Evolutionary conservation across 2,888 invertebrate genomes (phyloP).

Genomic region (Leptinotarsa juncta): DNA sequence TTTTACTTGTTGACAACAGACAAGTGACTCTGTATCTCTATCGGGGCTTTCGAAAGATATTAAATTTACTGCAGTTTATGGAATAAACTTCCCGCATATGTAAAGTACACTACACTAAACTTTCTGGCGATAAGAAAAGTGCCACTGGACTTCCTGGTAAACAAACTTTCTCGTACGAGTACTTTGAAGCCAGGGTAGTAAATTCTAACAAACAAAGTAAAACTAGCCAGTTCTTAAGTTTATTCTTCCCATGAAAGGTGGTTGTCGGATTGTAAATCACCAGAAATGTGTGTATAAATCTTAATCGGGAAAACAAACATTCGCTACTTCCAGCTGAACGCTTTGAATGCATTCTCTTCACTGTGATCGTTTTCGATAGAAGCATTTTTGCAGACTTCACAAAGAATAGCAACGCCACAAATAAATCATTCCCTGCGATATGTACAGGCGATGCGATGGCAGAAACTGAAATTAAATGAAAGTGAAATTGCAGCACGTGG

Average conservation of each 20-base stretch:
- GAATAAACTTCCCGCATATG: constrained; percentile 4
- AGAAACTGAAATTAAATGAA: constrained; percentile 16
- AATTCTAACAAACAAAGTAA: constrained; percentile 33
- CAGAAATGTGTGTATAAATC: constrained; percentile 29
- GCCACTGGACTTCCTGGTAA: constrained; percentile 34
- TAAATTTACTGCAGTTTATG: background rate
- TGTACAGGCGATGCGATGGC: background rate
- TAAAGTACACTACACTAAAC: constrained; percentile 5
- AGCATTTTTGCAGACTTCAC: too few relatives aligned
- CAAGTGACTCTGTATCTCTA: background rate
- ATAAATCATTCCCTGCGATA: background rate
- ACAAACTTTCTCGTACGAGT: constrained; percentile 32
- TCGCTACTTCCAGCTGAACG: background rate
- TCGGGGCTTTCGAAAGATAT: background rate
- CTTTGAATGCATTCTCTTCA: background rate
- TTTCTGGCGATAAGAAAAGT: constrained; percentile 31
- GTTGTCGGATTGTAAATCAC: constrained; percentile 25
- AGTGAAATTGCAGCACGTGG: constrained; percentile 33
- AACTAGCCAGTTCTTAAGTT: constrained; percentile 30
- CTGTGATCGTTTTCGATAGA: background rate
- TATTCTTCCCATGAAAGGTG: constrained; percentile 35
- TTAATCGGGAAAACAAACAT: constrained; percentile 19
- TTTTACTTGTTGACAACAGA: background rate
- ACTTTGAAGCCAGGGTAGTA: constrained; percentile 22
- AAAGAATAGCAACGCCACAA: background rate